Percentiles rank a stretch among this genome's conserved stretches.
These are phyloP conservation scores for Yponomeuta malinellus DNA, from an alignment of 2,888 invertebrate genomes.

Conservation along the genomic window DNA sequence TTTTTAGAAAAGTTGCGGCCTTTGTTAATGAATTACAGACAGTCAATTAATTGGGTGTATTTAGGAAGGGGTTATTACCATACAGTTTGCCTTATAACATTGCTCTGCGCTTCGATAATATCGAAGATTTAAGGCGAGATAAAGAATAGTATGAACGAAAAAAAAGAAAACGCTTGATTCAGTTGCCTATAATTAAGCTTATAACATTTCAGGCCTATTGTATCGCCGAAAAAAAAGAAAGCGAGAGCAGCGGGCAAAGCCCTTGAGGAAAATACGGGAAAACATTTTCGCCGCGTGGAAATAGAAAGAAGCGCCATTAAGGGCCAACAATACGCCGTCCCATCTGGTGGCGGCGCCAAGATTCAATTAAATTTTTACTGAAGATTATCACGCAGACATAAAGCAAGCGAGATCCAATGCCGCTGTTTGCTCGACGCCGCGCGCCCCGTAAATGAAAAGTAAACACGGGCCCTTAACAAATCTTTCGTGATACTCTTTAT, in stretches of 20 bases:
- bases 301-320: constrained; percentile 34
- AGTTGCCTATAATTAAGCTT: constrained; percentile 1
- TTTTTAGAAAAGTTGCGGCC: constrained; percentile 30
- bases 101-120: no score
- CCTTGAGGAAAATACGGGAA: constrained; percentile 32
- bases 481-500: constrained; percentile 43
- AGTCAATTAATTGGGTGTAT: neutral
- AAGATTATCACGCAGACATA: constrained; percentile 72
- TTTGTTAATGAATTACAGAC: neutral
- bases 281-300: constrained; percentile 36
- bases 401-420: constrained; percentile 31
- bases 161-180: neutral
- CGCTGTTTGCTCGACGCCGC: constrained; percentile 38
- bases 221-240: constrained; percentile 3
- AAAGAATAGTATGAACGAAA: neutral
- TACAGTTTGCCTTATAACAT: neutral
- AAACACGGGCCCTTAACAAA: constrained; percentile 49
- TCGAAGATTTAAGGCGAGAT: no score
- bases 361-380: constrained; percentile 76
- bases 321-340: constrained; percentile 47
- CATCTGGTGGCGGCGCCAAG: constrained; percentile 60
- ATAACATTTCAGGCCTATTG: neutral
- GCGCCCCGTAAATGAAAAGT: constrained; percentile 69
- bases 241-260: constrained; percentile 25
- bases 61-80: neutral